Evolutionary conservation across 2,888 invertebrate genomes (phyloP).

Genomic region (Trachelus troglodyta): DNA sequence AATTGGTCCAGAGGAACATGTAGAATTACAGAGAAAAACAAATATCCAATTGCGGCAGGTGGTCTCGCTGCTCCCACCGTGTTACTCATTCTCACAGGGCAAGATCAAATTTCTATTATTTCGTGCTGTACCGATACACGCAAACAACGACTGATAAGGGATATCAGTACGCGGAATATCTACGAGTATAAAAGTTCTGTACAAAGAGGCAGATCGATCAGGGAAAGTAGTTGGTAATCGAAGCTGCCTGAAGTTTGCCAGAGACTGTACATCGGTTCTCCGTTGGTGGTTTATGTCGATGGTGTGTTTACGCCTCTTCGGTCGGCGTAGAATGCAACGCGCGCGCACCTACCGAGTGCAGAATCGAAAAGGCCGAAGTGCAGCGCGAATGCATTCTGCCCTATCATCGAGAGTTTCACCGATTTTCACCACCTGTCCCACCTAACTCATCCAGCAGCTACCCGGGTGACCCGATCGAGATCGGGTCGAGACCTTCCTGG

Average conservation of each 20-base stretch:
- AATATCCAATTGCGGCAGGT: slow-evolving; percentile 7
- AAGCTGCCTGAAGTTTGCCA: slow-evolving; percentile 13
- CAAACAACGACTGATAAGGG: too few relatives aligned
- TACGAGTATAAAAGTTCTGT: neutral
- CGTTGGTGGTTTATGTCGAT: slow-evolving; percentile 44
- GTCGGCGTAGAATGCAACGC: slow-evolving; percentile 37
- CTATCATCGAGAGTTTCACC: too few relatives aligned
- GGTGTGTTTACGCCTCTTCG: slow-evolving; percentile 46
- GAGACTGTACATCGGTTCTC: slow-evolving; percentile 37
- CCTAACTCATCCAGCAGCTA: too few relatives aligned
- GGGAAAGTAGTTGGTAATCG: neutral
- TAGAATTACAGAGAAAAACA: slow-evolving; percentile 4
- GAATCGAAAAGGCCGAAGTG: too few relatives aligned
- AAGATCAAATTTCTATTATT: too few relatives aligned
- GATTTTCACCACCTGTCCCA: too few relatives aligned
- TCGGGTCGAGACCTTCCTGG: too few relatives aligned
- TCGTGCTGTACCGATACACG: fast-evolving
- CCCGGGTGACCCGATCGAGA: too few relatives aligned
- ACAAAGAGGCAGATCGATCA: neutral
- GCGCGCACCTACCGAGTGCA: slow-evolving; percentile 5
- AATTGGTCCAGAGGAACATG: too few relatives aligned
- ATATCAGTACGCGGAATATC: too few relatives aligned
- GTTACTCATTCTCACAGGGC: too few relatives aligned
- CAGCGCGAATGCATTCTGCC: too few relatives aligned
- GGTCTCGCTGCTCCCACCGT: neutral